A percentile compares a stretch with the other conserved stretches of the same genome.
These are phyloP conservation scores for Epinotia demarniana DNA, from an alignment of 2,888 invertebrate genomes.

Conservation along the genomic window DNA sequence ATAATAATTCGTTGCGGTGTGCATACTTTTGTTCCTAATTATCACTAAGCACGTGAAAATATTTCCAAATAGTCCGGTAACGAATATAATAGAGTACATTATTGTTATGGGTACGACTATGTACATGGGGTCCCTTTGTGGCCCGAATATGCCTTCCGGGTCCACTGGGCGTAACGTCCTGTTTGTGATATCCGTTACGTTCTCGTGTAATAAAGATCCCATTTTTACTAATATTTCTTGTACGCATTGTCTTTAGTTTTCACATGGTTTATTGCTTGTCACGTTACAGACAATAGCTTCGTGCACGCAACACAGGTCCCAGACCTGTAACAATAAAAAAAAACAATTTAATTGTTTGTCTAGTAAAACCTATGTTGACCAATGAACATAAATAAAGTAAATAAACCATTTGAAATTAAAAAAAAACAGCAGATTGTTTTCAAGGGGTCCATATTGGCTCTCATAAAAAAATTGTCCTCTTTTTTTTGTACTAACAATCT, in stretches of 20 bases:
- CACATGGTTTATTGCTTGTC: not conserved
- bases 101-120: conserved; percentile 90
- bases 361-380: not conserved
- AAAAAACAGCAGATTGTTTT: no score
- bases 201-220: conserved; percentile 18
- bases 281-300: not conserved
- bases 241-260: not conserved
- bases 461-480: no score
- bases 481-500: no score
- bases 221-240: conserved; percentile 11
- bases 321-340: conserved; percentile 30
- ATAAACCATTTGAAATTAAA: no score
- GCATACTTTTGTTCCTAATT: conserved; percentile 92
- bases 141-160: conserved; percentile 70
- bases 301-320: not conserved
- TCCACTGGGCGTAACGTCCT: conserved; percentile 58
- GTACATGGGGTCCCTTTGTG: conserved; percentile 83
- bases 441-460: no score
- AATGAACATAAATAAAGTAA: no score
- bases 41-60: conserved; percentile 94
- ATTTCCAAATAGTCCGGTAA: conserved; percentile 92
- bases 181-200: conserved; percentile 46
- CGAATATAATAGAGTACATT: conserved; percentile 90
- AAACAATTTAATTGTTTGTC: not conserved
- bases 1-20: conserved; percentile 92